Conservation (phyloP, 2,888 invertebrate genomes). For the Apotomis betuletana region DNA sequence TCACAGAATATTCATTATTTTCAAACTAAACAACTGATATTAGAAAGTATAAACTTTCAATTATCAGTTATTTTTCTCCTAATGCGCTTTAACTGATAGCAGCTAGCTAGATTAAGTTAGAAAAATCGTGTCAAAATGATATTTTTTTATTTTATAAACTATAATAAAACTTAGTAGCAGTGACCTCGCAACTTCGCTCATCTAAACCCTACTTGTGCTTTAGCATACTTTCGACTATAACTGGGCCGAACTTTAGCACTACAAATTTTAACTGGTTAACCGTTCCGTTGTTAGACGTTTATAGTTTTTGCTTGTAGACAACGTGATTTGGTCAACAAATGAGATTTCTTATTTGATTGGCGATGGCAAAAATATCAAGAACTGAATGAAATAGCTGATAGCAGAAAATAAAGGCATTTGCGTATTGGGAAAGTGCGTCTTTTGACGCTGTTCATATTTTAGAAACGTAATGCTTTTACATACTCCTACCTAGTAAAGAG, state of each 20-base stretch:
- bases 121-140: neutral
- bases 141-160: neutral
- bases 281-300: constrained; percentile 11
- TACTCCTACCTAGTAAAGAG: too few species aligned
- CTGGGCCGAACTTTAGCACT: constrained; percentile 17
- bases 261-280: constrained; percentile 26
- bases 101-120: too few species aligned
- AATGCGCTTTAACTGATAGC: too few species aligned
- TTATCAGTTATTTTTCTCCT: too few species aligned
- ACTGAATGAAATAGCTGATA: too few species aligned
- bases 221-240: constrained; percentile 10
- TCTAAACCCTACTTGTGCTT: constrained; percentile 17
- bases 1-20: too few species aligned
- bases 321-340: constrained; percentile 1
- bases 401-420: too few species aligned
- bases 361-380: neutral
- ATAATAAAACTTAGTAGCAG: neutral
- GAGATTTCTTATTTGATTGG: neutral
- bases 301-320: constrained; percentile 15
- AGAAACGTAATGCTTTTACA: neutral
- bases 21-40: too few species aligned
- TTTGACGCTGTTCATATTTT: neutral
- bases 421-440: too few species aligned
- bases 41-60: too few species aligned
- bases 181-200: constrained; percentile 18